These are phyloP conservation scores for Grammomys dolichurus DNA, from an alignment of 2,113 vertebrate species.

Conservation along the genomic window DNA sequence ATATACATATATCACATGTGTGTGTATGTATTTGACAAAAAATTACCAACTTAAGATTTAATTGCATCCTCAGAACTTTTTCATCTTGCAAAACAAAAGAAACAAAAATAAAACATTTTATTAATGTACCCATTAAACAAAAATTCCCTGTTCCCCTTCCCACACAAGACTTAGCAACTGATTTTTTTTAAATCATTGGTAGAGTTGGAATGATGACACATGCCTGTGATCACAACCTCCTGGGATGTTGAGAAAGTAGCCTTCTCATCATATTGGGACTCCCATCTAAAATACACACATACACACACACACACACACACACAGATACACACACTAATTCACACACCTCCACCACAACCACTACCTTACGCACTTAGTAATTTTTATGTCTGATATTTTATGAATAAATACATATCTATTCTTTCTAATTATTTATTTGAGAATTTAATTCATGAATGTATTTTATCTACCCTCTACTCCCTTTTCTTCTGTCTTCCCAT, in stretches of 20 bases:
- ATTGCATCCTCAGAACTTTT: background rate
- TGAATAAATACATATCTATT: slow-evolving; percentile 14
- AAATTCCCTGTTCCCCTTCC: background rate
- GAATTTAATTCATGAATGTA: background rate
- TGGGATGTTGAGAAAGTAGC: background rate
- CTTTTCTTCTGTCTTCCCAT: background rate
- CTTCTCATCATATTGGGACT: background rate
- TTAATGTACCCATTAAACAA: background rate
- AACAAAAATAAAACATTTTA: too few relatives aligned
- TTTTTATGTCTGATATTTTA: slow-evolving; percentile 11
- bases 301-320: background rate
- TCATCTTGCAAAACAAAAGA: background rate
- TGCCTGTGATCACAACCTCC: background rate
- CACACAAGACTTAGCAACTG: background rate
- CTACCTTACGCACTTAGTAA: background rate
- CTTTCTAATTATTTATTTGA: slow-evolving; percentile 16
- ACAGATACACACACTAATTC: background rate
- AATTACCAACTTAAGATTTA: background rate
- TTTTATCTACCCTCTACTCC: background rate
- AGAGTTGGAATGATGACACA: background rate
- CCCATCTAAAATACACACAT: background rate
- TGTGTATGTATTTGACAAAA: background rate
- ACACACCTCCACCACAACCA: background rate
- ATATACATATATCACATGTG: too few relatives aligned
- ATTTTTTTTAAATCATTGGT: background rate